phyloP scores from a whole-genome alignment of 2,888 invertebrate species.

The Leucoma salicis region DNA sequence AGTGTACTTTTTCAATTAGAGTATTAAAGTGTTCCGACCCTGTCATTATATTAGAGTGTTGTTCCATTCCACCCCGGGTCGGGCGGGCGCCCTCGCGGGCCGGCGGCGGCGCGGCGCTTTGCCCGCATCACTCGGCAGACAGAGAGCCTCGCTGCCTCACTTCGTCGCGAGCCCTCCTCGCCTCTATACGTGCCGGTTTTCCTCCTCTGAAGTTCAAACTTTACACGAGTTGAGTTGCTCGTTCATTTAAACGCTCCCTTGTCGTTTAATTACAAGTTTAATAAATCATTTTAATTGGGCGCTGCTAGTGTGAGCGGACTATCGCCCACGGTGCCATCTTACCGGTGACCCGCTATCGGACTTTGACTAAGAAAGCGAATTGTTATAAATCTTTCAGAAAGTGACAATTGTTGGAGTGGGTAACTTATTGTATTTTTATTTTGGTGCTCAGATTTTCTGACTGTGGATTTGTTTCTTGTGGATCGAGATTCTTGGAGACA shows the following conservation, averaged over 20 bases:
- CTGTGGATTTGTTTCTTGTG: constrained; percentile 61
- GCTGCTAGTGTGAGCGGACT: constrained; percentile 17
- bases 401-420: constrained; percentile 62
- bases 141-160: constrained; percentile 57
- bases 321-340: constrained; percentile 9
- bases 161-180: constrained; percentile 59
- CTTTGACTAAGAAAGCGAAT: constrained; percentile 23
- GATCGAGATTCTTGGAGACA: constrained; percentile 40
- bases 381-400: constrained; percentile 41
- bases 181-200: constrained; percentile 42
- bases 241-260: constrained; percentile 30
- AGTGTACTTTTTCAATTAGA: constrained; percentile 81
- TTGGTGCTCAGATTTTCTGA: constrained; percentile 43
- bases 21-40: constrained; percentile 81
- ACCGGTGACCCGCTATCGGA: constrained; percentile 15
- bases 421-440: constrained; percentile 41
- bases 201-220: constrained; percentile 54
- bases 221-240: constrained; percentile 61
- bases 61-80: constrained; percentile 72
- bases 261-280: constrained; percentile 38
- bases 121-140: constrained; percentile 25
- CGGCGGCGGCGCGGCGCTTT: constrained; percentile 32
- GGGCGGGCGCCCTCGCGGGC: constrained; percentile 49
- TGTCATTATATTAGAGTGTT: constrained; percentile 82
- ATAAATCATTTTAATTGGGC: constrained; percentile 38